These are phyloP conservation scores for Ambastaia sidthimunki DNA, from an alignment of 2,797 vertebrate genomes.

Conservation along the genomic window DNA sequence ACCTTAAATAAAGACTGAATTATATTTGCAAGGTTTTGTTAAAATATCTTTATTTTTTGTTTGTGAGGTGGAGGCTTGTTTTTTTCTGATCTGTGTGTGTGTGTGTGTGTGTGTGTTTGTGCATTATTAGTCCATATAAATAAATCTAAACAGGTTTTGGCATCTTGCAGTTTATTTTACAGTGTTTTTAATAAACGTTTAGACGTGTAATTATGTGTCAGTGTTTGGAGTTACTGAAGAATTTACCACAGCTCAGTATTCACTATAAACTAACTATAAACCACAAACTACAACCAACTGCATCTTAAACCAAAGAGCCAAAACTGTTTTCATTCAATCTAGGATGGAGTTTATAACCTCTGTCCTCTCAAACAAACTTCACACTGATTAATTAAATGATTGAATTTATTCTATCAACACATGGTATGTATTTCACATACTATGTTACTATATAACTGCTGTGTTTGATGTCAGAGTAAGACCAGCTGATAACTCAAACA, in stretches of 20 bases:
- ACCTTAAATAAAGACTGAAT: conserved; percentile 43
- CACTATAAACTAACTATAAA: too few species aligned
- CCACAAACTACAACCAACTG: not conserved
- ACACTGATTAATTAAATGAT: not conserved
- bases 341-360: not conserved
- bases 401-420: not conserved
- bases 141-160: conserved; percentile 2
- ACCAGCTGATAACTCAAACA: too few species aligned
- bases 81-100: not conserved
- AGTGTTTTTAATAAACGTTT: conserved; percentile 41
- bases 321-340: not conserved
- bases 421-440: not conserved
- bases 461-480: not conserved
- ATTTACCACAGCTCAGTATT: not conserved
- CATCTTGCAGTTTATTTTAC: conserved; percentile 9
- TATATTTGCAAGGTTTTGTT: conserved; percentile 44
- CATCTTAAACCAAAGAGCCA: not conserved
- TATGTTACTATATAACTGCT: not conserved
- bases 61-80: too few species aligned
- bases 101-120: conserved; percentile 14
- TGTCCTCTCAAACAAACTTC: not conserved
- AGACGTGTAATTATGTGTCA: conserved; percentile 12
- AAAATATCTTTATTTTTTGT: conserved; percentile 7
- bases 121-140: not conserved
- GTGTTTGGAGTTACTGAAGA: not conserved